A percentile compares a stretch with the other conserved stretches of the same genome.
phyloP scores from a whole-genome alignment of 2,797 vertebrate genomes.

The Liparis tanakae region DNA sequence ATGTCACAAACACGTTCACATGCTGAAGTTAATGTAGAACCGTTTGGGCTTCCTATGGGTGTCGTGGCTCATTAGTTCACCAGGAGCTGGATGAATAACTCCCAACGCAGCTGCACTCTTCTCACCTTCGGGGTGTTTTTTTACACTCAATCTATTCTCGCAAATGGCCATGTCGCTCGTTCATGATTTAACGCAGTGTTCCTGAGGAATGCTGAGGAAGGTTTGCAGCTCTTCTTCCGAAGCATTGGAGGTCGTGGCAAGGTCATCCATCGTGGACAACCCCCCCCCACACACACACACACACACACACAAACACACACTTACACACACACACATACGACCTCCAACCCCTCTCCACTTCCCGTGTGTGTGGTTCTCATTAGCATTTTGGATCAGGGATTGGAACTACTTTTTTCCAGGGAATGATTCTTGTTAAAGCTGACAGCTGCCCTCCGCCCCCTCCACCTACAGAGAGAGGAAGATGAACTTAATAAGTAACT shows the following conservation, averaged over 20 bases:
- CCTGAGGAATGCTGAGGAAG: conserved; percentile 45
- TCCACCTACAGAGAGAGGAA: conserved; percentile 51
- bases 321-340: background rate
- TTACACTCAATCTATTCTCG: conserved; percentile 11
- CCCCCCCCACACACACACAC: too few relatives aligned
- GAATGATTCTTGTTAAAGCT: conserved; percentile 58
- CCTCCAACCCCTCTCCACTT: conserved; percentile 28
- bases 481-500: conserved; percentile 38
- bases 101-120: conserved; percentile 48
- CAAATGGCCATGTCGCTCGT: conserved; percentile 17
- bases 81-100: conserved; percentile 24
- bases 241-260: conserved; percentile 60
- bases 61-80: conserved; percentile 49
- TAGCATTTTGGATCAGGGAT: conserved; percentile 54
- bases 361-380: conserved; percentile 69
- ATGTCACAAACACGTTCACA: conserved; percentile 1
- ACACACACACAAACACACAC: too few relatives aligned
- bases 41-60: conserved; percentile 21
- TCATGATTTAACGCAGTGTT: conserved; percentile 34
- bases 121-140: conserved; percentile 30
- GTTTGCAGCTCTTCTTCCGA: conserved; percentile 30
- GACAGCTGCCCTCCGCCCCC: conserved; percentile 62
- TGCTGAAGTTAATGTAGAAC: conserved; percentile 2
- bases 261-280: conserved; percentile 55
- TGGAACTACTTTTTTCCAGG: conserved; percentile 70